Evolutionary conservation across 2,888 invertebrate species (phyloP).

Genomic region (Escarpia spicata): DNA sequence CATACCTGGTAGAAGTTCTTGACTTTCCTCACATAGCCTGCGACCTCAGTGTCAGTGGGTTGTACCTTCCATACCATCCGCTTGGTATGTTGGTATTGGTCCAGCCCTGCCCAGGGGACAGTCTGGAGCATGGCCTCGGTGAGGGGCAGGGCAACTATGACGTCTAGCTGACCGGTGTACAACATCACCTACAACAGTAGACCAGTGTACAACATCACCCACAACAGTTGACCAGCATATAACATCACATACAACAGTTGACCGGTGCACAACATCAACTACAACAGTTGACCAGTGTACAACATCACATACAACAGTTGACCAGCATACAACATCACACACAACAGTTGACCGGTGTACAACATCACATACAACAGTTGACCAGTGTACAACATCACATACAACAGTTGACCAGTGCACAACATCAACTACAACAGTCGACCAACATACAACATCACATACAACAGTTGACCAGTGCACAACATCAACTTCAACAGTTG

Average conservation of each 20-base stretch:
- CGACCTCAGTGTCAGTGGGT: conserved; percentile 55
- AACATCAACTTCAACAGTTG: conserved; percentile 21
- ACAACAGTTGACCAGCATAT: conserved; percentile 17
- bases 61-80: conserved; percentile 72
- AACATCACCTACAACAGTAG: conserved; percentile 72
- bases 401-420: conserved; percentile 22
- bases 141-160: conserved; percentile 88
- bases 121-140: conserved; percentile 82
- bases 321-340: conserved; percentile 21
- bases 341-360: conserved; percentile 17
- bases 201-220: conserved; percentile 18
- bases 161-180: conserved; percentile 91
- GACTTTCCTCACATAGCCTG: conserved; percentile 60
- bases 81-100: conserved; percentile 74
- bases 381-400: conserved; percentile 23
- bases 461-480: conserved; percentile 22
- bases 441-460: conserved; percentile 23
- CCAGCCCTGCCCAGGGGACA: conserved; percentile 76
- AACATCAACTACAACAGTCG: conserved; percentile 19
- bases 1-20: conserved; percentile 57
- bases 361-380: conserved; percentile 20
- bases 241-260: conserved; percentile 21
- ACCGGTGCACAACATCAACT: conserved; percentile 22
- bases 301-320: conserved; percentile 22
- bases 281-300: conserved; percentile 14